A percentile compares a stretch with the other conserved stretches of the same genome.
Conservation (phyloP, 2,113 vertebrate species). For the Phalacrocorax aristotelis region DNA sequence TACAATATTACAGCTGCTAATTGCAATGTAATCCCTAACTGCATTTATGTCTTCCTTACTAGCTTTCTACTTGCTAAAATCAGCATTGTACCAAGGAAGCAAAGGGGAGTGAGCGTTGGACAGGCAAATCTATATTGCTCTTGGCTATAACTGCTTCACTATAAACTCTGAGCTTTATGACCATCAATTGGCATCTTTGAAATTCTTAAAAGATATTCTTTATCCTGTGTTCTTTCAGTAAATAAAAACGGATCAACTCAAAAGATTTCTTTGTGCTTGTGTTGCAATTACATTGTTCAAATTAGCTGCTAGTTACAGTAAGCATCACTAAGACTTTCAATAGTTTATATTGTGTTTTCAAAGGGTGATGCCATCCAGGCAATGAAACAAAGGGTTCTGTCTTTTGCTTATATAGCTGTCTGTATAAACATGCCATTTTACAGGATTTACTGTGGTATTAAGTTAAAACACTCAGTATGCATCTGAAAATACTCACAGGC, state of each 20-base stretch:
- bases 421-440: background rate
- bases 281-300: background rate
- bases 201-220: background rate
- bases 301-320: background rate
- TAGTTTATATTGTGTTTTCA: background rate
- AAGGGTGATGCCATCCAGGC: background rate
- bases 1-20: background rate
- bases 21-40: background rate
- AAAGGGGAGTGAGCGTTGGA: background rate
- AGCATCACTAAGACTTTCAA: background rate
- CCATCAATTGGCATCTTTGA: background rate
- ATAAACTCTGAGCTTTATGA: background rate
- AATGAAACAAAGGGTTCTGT: background rate
- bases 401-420: background rate
- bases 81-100: background rate
- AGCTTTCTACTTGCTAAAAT: background rate
- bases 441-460: background rate
- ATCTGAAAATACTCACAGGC: slow-evolving; percentile 81
- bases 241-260: background rate
- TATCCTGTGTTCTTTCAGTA: background rate
- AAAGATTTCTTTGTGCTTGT: background rate
- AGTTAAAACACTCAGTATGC: background rate
- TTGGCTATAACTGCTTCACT: background rate
- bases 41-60: background rate
- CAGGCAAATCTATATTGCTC: background rate